Conservation (phyloP, 2,888 invertebrate genomes). For the Tenthredo distinguenda region DNA sequence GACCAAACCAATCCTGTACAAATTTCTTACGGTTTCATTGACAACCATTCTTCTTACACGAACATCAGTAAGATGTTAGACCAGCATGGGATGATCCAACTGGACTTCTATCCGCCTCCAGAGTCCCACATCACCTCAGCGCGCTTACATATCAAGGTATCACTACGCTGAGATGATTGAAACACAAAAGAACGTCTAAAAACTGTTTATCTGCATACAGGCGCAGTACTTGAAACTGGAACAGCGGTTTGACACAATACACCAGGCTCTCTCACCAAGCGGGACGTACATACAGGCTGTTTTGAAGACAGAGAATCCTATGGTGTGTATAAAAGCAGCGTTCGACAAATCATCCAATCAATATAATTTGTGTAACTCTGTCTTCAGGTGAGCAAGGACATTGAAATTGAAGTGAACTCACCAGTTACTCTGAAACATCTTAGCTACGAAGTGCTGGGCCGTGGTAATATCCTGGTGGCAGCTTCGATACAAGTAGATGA, state of each 20-base stretch:
- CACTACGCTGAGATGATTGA: background rate
- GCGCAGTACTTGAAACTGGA: slow-evolving; percentile 90
- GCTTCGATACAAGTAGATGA: slow-evolving; percentile 84
- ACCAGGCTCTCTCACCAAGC: slow-evolving; percentile 84
- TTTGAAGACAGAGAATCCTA: slow-evolving; percentile 80
- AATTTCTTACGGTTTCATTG: slow-evolving; percentile 83
- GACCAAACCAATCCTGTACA: slow-evolving; percentile 81
- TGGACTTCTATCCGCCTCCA: slow-evolving; percentile 82
- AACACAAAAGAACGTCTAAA: background rate
- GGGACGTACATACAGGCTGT: slow-evolving; percentile 81
- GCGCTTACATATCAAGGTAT: slow-evolving; percentile 87
- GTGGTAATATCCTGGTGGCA: slow-evolving; percentile 90
- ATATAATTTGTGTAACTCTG: slow-evolving; percentile 18
- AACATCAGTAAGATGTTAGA: slow-evolving; percentile 81
- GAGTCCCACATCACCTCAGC: slow-evolving; percentile 81
- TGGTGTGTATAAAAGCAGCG: slow-evolving; percentile 66
- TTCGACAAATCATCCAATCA: slow-evolving; percentile 3
- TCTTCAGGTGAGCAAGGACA: slow-evolving; percentile 82
- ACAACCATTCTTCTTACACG: slow-evolving; percentile 80
- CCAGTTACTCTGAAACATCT: slow-evolving; percentile 87
- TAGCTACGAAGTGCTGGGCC: slow-evolving; percentile 88
- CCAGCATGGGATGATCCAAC: slow-evolving; percentile 83
- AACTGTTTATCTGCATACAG: slow-evolving; percentile 76
- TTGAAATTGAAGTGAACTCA: slow-evolving; percentile 87
- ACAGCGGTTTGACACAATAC: slow-evolving; percentile 87